These are phyloP conservation scores for Aspidoscelis tigris DNA, from an alignment of 2,113 vertebrate species.

Conservation along the genomic window DNA sequence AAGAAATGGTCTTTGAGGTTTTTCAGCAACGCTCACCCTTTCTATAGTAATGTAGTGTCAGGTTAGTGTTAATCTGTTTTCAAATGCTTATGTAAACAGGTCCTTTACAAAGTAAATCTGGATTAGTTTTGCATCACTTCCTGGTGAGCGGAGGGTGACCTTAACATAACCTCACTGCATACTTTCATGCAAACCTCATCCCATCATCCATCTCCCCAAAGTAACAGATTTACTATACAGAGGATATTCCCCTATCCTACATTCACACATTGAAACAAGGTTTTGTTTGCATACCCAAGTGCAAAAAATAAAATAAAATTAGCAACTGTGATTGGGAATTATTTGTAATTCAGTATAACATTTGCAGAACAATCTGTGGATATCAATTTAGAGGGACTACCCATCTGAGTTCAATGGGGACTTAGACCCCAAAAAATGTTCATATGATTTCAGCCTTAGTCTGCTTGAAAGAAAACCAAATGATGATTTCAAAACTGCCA, in stretches of 20 bases:
- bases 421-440: not conserved
- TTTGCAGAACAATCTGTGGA: not conserved
- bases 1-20: slow-evolving; percentile 68
- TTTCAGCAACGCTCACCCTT: slow-evolving; percentile 72
- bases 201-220: slow-evolving; percentile 45
- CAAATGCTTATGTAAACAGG: slow-evolving; percentile 91
- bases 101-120: slow-evolving; percentile 82
- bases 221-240: not conserved
- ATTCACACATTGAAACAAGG: not conserved
- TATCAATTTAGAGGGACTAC: not conserved
- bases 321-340: not conserved
- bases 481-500: not conserved
- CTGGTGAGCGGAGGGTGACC: slow-evolving; percentile 78
- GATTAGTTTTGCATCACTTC: slow-evolving; percentile 90
- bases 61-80: slow-evolving; percentile 87
- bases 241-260: not conserved
- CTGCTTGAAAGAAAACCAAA: not conserved
- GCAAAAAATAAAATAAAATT: not conserved
- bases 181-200: slow-evolving; percentile 67
- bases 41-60: slow-evolving; percentile 80
- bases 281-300: not conserved
- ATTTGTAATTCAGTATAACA: not conserved
- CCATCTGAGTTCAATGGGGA: not conserved
- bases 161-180: slow-evolving; percentile 66
- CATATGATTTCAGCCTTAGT: not conserved